Conservation (phyloP, 2,797 vertebrate genomes). For the Sebastes trivittatus region DNA sequence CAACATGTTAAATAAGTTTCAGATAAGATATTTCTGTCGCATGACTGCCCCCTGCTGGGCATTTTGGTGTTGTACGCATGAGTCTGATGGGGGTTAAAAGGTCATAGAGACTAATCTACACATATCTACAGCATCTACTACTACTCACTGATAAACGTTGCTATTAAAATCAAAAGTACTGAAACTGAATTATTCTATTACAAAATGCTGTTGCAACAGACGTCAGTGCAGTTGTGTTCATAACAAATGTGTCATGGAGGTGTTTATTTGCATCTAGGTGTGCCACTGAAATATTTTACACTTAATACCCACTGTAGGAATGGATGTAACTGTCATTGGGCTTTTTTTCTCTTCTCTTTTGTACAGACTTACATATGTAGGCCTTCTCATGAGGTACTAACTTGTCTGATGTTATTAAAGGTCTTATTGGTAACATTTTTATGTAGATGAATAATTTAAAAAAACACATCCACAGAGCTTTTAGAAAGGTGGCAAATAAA, state of each 20-base stretch:
- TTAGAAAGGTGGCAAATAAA: too few relatives aligned
- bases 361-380: not conserved
- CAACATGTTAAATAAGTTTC: not conserved
- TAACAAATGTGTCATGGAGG: not conserved
- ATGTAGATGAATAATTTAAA: too few relatives aligned
- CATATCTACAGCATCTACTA: not conserved
- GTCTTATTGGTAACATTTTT: too few relatives aligned
- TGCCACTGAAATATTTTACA: not conserved
- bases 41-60: constrained; percentile 32
- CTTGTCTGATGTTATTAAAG: not conserved
- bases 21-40: not conserved
- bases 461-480: too few relatives aligned
- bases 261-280: not conserved
- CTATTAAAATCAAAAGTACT: not conserved
- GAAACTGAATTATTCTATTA: not conserved
- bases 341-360: not conserved
- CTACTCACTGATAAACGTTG: not conserved
- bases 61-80: not conserved
- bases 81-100: not conserved
- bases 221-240: not conserved
- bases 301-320: not conserved
- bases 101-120: not conserved
- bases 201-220: not conserved
- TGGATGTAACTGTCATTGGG: not conserved
- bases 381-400: not conserved